Evolutionary conservation across 2,113 vertebrate genomes (phyloP).

Genomic region (Zingel zingel): DNA sequence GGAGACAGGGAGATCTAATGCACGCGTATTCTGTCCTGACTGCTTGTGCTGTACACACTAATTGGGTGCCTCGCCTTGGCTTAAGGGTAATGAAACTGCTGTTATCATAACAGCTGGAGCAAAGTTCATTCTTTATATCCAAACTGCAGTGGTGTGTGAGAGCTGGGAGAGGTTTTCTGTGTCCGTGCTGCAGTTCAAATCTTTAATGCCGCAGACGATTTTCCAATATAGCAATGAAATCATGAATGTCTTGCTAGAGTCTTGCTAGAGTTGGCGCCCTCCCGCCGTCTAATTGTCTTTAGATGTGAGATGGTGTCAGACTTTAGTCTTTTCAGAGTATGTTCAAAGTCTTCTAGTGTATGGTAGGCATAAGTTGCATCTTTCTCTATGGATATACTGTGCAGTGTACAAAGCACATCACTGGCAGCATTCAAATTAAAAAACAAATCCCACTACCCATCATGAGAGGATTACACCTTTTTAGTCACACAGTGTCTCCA

Average conservation of each 20-base stretch:
- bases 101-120: conserved; percentile 67
- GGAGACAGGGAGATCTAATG: conserved; percentile 65
- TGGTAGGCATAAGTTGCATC: conserved; percentile 9
- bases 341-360: too few species aligned
- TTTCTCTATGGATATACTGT: conserved; percentile 11
- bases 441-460: neutral
- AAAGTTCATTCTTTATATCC: conserved; percentile 76
- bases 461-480: neutral
- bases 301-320: too few species aligned
- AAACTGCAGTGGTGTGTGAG: conserved; percentile 45
- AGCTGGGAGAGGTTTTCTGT: conserved; percentile 27
- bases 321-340: too few species aligned
- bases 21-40: conserved; percentile 50
- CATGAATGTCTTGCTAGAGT: too few species aligned
- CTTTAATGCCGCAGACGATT: neutral
- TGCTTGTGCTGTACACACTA: conserved; percentile 76
- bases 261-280: too few species aligned
- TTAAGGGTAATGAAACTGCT: conserved; percentile 72
- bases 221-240: too few species aligned
- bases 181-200: conserved; percentile 31
- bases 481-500: neutral
- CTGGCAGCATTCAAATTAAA: neutral
- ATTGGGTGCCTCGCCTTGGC: conserved; percentile 74
- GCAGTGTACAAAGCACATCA: conserved; percentile 15
- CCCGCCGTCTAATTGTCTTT: too few species aligned